phyloP scores from a whole-genome alignment of 2,113 vertebrate genomes.

The Dasypus novemcinctus region DNA sequence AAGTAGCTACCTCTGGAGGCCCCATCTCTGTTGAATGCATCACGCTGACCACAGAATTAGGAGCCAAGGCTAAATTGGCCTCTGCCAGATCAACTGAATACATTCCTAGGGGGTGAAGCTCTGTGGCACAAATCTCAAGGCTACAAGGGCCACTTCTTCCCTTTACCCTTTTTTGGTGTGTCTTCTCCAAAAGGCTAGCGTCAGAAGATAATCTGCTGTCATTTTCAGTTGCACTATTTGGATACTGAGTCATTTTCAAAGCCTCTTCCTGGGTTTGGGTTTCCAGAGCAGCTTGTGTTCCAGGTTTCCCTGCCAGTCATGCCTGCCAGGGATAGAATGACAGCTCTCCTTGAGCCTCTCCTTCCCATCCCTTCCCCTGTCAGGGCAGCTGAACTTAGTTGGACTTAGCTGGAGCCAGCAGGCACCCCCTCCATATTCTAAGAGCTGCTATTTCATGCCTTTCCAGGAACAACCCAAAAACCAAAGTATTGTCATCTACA shows the following conservation, averaged over 20 bases:
- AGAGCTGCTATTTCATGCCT: conserved; percentile 58
- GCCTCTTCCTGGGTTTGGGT: conserved; percentile 39
- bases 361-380: not conserved
- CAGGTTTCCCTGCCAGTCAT: not conserved
- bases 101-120: not conserved
- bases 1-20: not conserved
- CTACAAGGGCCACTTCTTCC: not conserved
- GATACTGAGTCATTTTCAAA: conserved; percentile 54
- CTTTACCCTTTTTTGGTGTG: not conserved
- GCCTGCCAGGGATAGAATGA: not conserved
- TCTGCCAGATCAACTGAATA: conserved; percentile 27
- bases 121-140: not conserved
- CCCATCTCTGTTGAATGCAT: not conserved
- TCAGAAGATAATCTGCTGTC: not conserved
- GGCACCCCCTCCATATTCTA: not conserved
- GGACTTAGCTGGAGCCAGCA: not conserved
- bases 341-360: not conserved
- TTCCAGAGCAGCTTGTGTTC: conserved; percentile 43
- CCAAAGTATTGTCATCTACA: conserved; percentile 49
- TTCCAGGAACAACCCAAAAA: conserved; percentile 59
- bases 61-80: not conserved
- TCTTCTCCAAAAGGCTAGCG: not conserved
- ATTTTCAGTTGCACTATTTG: conserved; percentile 24
- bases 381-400: conserved; percentile 42
- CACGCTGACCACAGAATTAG: not conserved